Conservation (phyloP, 2,797 vertebrate species). For the Antrozous pallidus region DNA sequence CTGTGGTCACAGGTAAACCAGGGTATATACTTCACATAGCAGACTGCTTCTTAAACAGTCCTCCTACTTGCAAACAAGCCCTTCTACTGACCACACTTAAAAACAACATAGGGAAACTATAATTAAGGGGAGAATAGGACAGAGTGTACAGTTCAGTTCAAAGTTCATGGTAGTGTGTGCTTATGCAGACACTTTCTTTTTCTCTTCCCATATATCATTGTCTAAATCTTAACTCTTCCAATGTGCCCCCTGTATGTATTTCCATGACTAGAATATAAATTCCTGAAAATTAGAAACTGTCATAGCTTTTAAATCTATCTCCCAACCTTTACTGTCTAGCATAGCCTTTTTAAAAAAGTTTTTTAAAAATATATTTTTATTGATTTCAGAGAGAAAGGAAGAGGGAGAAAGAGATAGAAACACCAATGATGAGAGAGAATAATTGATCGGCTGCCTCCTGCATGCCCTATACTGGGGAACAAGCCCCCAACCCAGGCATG, state of each 20-base stretch:
- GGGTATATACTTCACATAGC: conserved; percentile 33
- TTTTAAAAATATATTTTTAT: no score
- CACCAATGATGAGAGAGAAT: no score
- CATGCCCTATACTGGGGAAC: no score
- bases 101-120: conserved; percentile 9
- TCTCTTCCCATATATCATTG: not conserved
- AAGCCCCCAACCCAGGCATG: no score
- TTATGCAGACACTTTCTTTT: not conserved
- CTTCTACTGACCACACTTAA: not conserved
- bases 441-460: no score
- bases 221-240: not conserved
- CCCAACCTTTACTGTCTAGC: not conserved
- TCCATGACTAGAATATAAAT: not conserved
- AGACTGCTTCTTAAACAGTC: conserved; percentile 59
- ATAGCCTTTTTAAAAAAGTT: not conserved
- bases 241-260: not conserved
- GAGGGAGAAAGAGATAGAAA: no score
- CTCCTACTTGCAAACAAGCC: conserved; percentile 22
- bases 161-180: not conserved
- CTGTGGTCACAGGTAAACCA: conserved; percentile 57
- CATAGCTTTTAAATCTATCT: not conserved
- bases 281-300: not conserved
- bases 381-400: no score
- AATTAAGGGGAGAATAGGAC: not conserved
- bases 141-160: not conserved